These are phyloP conservation scores for Cichladusa arquata DNA, from an alignment of 2,113 vertebrate genomes.

Conservation along the genomic window DNA sequence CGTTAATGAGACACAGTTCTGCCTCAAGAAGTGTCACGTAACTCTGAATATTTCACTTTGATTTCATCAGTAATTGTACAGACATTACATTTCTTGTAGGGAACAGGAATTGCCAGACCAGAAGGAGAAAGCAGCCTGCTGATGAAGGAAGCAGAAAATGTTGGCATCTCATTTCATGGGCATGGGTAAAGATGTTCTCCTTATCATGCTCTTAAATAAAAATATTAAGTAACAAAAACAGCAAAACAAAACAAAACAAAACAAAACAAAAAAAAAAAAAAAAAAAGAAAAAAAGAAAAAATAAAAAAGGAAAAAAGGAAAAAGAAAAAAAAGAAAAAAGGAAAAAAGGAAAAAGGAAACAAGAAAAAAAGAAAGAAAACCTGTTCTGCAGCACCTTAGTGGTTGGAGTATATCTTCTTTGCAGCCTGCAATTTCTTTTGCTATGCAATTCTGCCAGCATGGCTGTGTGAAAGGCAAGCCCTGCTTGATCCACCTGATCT, in stretches of 20 bases:
- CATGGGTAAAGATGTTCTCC: neutral
- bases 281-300: accelerated
- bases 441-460: neutral
- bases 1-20: neutral
- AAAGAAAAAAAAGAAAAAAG: accelerated
- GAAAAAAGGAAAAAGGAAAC: neutral
- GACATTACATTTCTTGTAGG: neutral
- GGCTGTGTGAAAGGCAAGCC: neutral
- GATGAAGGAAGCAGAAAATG: neutral
- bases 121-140: neutral
- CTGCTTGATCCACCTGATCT: neutral
- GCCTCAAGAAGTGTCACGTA: neutral
- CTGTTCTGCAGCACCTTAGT: neutral
- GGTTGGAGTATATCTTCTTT: accelerated
- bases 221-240: neutral
- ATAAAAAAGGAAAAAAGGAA: too few species aligned
- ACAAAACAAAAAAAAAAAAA: too few species aligned
- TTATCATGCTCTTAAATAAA: neutral
- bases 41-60: neutral
- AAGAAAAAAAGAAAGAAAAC: neutral
- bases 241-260: neutral
- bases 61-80: neutral
- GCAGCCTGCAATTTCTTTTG: neutral
- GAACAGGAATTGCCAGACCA: neutral
- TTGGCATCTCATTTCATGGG: accelerated